Conservation (phyloP, 2,797 vertebrate genomes). For the Anas acuta region DNA sequence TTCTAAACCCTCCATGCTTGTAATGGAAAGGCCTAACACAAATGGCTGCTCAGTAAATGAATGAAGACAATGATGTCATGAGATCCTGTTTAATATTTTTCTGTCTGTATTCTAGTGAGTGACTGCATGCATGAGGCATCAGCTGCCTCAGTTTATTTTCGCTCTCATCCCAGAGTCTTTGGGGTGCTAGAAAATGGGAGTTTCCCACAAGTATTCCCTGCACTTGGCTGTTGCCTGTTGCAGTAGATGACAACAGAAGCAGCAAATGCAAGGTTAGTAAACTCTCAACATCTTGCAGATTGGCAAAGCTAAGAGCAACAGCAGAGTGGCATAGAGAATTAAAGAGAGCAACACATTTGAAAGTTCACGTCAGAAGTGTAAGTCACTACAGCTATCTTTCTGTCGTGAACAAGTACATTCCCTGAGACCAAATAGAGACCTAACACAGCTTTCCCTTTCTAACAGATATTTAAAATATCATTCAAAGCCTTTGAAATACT, state of each 20-base stretch:
- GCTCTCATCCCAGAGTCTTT: not conserved
- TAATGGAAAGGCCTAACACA: not conserved
- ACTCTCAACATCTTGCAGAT: not conserved
- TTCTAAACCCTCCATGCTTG: not conserved
- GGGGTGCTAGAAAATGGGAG: not conserved
- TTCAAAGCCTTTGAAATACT: not conserved
- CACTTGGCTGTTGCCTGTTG: not conserved
- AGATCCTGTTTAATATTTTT: not conserved
- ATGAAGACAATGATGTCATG: not conserved
- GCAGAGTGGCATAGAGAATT: not conserved
- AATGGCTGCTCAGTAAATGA: not conserved
- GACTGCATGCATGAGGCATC: not conserved
- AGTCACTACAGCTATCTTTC: not conserved
- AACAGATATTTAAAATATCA: not conserved
- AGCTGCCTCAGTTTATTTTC: not conserved
- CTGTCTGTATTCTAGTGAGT: not conserved
- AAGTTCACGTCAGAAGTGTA: not conserved
- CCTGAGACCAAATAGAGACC: not conserved
- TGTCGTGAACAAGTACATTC: not conserved
- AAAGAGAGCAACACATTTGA: not conserved
- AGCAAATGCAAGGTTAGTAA: conserved; percentile 25
- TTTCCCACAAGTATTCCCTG: not conserved
- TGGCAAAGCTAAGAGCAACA: conserved; percentile 11
- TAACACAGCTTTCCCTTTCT: not conserved
- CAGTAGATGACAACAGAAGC: not conserved